Evolutionary conservation across 1,140 invertebrate species (phyloP).

Genomic region (Brachionus rotundiformis): DNA sequence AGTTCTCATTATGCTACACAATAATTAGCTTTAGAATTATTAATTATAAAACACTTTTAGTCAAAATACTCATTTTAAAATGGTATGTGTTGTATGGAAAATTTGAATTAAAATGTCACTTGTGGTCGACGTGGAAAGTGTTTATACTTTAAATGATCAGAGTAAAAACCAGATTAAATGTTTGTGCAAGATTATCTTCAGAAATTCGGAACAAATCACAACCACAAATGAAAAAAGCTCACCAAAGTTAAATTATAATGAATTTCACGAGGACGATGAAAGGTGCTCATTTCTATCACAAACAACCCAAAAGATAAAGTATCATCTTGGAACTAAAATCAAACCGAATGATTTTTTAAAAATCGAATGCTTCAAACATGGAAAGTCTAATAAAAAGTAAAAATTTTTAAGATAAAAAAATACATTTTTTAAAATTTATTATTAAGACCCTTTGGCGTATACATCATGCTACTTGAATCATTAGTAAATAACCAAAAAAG

Average conservation of each 20-base stretch:
- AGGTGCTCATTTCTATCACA: not conserved
- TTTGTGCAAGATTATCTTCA: not conserved
- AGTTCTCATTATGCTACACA: not conserved
- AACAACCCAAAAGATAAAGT: not conserved
- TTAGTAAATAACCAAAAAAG: not conserved
- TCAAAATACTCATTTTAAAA: too few species aligned
- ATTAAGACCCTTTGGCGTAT: constrained; percentile 1
- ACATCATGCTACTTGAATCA: constrained; percentile 1
- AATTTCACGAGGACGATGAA: not conserved
- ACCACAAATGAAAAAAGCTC: not conserved
- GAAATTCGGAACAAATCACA: not conserved
- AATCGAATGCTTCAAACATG: constrained; percentile 7
- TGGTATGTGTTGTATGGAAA: not conserved
- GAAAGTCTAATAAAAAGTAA: constrained; percentile 5
- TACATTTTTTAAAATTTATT: not conserved
- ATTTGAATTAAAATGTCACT: not conserved
- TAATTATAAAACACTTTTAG: not conserved
- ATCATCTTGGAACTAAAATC: not conserved
- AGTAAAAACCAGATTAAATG: not conserved
- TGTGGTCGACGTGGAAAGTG: not conserved
- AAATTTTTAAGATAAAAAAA: not conserved
- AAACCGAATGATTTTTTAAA: not conserved
- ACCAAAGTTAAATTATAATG: not conserved
- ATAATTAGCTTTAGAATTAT: not conserved
- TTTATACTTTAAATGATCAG: not conserved